Conservation (phyloP, 1,140 invertebrate genomes). For the Cydia pomonella region DNA sequence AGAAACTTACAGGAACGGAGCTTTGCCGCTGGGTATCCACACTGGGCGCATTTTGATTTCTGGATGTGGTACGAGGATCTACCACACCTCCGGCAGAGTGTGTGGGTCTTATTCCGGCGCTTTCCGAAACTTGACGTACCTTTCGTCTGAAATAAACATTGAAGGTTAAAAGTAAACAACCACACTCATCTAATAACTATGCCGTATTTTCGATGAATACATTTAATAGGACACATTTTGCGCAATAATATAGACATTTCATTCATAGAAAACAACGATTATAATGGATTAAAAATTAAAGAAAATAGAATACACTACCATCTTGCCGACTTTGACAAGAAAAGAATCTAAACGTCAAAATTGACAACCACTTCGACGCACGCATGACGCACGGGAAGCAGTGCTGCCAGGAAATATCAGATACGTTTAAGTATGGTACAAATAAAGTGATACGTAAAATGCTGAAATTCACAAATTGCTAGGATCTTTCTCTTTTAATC, state of each 20-base stretch:
- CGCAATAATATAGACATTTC: neutral
- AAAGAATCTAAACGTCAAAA: constrained; percentile 31
- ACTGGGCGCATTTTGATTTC: constrained; percentile 98
- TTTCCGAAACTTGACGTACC: constrained; percentile 99
- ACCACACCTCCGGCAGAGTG: constrained; percentile 98
- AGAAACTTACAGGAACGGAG: constrained; percentile 95
- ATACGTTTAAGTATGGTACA: neutral
- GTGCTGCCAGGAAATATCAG: neutral
- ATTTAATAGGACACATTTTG: constrained; percentile 8
- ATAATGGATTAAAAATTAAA: constrained; percentile 25
- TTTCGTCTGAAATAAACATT: constrained; percentile 92
- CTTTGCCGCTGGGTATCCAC: constrained; percentile 96
- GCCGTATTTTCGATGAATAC: neutral
- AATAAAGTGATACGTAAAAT: too few relatives aligned
- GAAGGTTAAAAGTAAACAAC: constrained; percentile 50
- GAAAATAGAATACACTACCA: constrained; percentile 25
- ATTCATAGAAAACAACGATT: constrained; percentile 8
- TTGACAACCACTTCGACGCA: neutral
- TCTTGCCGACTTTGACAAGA: constrained; percentile 34
- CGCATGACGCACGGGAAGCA: too few relatives aligned
- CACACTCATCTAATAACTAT: constrained; percentile 22
- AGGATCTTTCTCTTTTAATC: too few relatives aligned
- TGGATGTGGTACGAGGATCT: constrained; percentile 99
- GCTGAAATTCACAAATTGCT: too few relatives aligned
- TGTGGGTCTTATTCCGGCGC: constrained; percentile 99